Evolutionary conservation across 2,888 invertebrate genomes (phyloP).

Genomic region (Apomyelois bistriatella): DNA sequence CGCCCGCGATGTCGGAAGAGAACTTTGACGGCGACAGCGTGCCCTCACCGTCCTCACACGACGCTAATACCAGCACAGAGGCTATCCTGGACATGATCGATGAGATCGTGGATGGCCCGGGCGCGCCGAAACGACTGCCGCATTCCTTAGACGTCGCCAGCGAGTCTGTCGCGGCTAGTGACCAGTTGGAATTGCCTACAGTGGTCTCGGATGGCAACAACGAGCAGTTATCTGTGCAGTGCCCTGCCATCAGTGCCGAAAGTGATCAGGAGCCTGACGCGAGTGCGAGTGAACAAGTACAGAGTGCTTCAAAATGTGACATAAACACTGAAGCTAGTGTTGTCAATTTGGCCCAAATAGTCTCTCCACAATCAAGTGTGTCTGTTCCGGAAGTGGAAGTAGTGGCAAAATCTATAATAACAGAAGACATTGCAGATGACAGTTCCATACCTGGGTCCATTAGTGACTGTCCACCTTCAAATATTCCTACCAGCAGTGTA

Average conservation of each 20-base stretch:
- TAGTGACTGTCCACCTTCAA: constrained; percentile 22
- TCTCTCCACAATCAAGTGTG: constrained; percentile 35
- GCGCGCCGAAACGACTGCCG: constrained; percentile 60
- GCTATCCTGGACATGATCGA: constrained; percentile 77
- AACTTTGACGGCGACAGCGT: constrained; percentile 72
- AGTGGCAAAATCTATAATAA: constrained; percentile 15
- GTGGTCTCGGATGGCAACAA: constrained; percentile 19
- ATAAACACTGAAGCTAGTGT: constrained; percentile 28
- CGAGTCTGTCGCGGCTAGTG: constrained; percentile 15
- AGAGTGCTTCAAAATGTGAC: constrained; percentile 27
- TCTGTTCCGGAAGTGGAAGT: constrained; percentile 28
- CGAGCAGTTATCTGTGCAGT: constrained; percentile 24
- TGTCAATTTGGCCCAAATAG: constrained; percentile 29
- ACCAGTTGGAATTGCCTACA: constrained; percentile 22
- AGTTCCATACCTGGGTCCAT: constrained; percentile 23
- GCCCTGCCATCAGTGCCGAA: constrained; percentile 38
- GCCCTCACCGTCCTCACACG: constrained; percentile 68
- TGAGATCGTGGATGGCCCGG: constrained; percentile 72
- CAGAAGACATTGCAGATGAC: constrained; percentile 13
- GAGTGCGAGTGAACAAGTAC: constrained; percentile 24
- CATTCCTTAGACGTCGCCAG: constrained; percentile 27
- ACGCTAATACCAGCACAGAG: constrained; percentile 73
- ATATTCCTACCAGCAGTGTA: constrained; percentile 58
- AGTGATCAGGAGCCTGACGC: constrained; percentile 33
- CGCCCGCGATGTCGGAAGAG: constrained; percentile 67